These are phyloP conservation scores for Tauraco hartlaubi DNA, from an alignment of 2,797 vertebrate genomes.

Conservation along the genomic window DNA sequence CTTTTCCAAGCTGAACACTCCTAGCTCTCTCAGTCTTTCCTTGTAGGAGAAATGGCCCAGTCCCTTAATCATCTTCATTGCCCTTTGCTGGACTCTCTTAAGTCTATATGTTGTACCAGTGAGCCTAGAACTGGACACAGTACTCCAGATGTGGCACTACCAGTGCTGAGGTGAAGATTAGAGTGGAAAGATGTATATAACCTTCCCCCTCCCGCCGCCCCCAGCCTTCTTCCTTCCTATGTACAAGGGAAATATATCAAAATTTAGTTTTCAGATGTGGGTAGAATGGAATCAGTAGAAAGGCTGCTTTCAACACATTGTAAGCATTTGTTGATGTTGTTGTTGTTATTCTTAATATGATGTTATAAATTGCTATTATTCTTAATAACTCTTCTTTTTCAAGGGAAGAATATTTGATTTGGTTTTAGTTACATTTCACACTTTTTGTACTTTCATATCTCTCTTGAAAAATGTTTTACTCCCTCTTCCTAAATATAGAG, in stretches of 20 bases:
- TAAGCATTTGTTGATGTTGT: background rate
- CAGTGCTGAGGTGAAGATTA: background rate
- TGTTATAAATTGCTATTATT: background rate
- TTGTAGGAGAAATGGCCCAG: background rate
- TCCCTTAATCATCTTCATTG: background rate
- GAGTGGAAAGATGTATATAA: background rate
- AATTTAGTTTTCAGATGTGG: background rate
- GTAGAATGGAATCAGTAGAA: background rate
- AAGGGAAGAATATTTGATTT: background rate
- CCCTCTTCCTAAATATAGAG: background rate
- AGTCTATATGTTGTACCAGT: background rate
- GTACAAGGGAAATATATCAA: background rate
- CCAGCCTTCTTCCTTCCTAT: background rate
- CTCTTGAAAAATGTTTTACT: background rate
- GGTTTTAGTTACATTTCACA: background rate
- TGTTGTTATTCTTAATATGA: no score
- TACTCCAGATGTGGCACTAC: background rate
- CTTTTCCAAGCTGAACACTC: background rate
- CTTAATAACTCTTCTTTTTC: background rate
- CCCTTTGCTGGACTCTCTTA: background rate
- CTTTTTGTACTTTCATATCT: background rate
- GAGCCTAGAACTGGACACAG: background rate
- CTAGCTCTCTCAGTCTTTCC: background rate
- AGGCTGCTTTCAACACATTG: background rate
- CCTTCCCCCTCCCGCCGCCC: accelerated